Evolutionary conservation across 2,888 invertebrate species (phyloP).

Genomic region (Nymphalis urticae): DNA sequence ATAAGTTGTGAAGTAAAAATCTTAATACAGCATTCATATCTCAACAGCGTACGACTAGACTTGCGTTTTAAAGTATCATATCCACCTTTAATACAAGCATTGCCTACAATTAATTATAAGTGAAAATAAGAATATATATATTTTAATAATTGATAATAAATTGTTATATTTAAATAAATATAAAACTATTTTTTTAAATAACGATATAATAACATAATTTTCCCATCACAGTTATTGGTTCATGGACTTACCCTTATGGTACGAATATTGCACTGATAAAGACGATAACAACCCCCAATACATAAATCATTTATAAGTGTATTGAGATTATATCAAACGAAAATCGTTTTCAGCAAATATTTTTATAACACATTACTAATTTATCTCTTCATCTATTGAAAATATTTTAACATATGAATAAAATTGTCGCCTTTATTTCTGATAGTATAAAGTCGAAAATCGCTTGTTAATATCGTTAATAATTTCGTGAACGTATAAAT

Average conservation of each 20-base stretch:
- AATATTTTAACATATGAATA: neutral
- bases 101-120: too few relatives aligned
- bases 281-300: conserved; percentile 53
- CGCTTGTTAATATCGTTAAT: conserved; percentile 1
- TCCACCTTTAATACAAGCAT: too few relatives aligned
- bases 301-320: conserved; percentile 60
- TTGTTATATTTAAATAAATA: neutral
- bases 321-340: conserved; percentile 61
- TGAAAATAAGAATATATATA: too few relatives aligned
- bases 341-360: conserved; percentile 56
- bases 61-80: too few relatives aligned
- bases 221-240: conserved; percentile 1
- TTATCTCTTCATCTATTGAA: conserved; percentile 13
- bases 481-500: neutral
- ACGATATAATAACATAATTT: neutral
- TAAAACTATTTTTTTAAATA: neutral
- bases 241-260: conserved; percentile 24
- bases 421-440: neutral
- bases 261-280: conserved; percentile 36
- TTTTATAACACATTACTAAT: conserved; percentile 52
- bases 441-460: neutral
- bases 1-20: too few relatives aligned
- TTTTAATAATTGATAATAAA: too few relatives aligned
- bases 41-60: too few relatives aligned
- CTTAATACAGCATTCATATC: too few relatives aligned